Evolutionary conservation across 2,113 vertebrate genomes (phyloP).

Genomic region (Buteo buteo): DNA sequence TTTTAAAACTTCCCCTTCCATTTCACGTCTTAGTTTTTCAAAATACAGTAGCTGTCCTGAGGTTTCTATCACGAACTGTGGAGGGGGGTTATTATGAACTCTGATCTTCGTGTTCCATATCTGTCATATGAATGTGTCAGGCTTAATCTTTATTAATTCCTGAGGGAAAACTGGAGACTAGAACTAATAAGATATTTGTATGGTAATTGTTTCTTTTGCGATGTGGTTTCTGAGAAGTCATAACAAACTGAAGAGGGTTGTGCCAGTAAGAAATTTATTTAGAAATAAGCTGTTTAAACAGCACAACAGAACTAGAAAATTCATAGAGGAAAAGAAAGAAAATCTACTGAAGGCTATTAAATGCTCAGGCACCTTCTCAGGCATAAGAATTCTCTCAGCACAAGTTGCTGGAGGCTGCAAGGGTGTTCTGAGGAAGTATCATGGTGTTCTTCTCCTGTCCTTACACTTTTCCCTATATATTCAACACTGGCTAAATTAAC

Average conservation of each 20-base stretch:
- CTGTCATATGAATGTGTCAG: background rate
- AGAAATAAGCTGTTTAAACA: constrained; percentile 18
- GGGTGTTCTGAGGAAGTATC: background rate
- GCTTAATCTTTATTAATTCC: constrained; percentile 16
- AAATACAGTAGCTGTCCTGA: background rate
- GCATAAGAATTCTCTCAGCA: background rate
- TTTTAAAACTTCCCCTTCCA: background rate
- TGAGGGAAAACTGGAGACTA: background rate
- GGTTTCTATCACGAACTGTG: background rate
- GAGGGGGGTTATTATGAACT: background rate
- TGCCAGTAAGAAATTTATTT: background rate
- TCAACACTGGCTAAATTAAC: background rate
- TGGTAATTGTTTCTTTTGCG: constrained; percentile 38
- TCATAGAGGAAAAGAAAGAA: background rate
- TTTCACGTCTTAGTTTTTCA: background rate
- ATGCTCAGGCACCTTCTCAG: background rate
- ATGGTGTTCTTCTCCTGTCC: background rate
- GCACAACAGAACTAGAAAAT: background rate
- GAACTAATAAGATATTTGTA: background rate
- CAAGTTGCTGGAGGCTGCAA: background rate
- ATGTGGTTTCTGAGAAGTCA: background rate
- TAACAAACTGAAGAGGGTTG: background rate
- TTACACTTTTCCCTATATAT: background rate
- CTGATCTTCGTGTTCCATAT: rapidly evolving
- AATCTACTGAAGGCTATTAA: background rate